These are phyloP conservation scores for Choreutis nemorana DNA, from an alignment of 2,888 invertebrate genomes.

Conservation along the genomic window DNA sequence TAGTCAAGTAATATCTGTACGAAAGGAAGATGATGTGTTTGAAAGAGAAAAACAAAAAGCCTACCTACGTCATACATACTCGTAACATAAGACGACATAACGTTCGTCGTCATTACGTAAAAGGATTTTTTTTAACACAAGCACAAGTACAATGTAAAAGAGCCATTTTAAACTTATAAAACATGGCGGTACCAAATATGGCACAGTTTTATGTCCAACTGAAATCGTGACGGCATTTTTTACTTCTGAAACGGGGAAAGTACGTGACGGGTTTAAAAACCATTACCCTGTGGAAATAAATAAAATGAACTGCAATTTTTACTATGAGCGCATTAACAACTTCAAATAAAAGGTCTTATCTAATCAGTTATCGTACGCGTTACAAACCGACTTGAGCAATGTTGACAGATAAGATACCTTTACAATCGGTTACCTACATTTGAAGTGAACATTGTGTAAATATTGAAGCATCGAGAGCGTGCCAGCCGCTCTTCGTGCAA, in stretches of 20 bases:
- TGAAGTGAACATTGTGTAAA: constrained; percentile 10
- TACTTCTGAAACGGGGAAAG: too few relatives aligned
- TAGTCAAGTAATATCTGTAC: too few relatives aligned
- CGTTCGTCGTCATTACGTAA: constrained; percentile 31
- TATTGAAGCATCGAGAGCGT: constrained; percentile 9
- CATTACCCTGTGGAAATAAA: too few relatives aligned
- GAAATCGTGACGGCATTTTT: constrained; percentile 8
- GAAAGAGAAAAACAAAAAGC: too few relatives aligned
- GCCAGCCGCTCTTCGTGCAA: constrained; percentile 1
- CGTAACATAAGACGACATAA: constrained; percentile 11
- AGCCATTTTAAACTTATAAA: constrained; percentile 13
- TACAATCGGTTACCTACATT: constrained; percentile 23
- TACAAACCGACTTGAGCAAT: constrained; percentile 17
- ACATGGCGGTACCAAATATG: constrained; percentile 18
- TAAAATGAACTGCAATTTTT: too few relatives aligned
- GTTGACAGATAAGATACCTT: constrained; percentile 31
- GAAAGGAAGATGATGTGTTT: too few relatives aligned
- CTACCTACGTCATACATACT: too few relatives aligned
- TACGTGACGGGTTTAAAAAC: constrained; percentile 14
- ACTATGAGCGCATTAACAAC: too few relatives aligned
- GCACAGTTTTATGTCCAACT: constrained; percentile 7
- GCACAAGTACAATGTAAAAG: constrained; percentile 7
- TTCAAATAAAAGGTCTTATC: constrained; percentile 19
- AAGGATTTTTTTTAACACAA: constrained; percentile 25
- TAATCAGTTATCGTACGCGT: constrained; percentile 27